These are phyloP conservation scores for Meda fulgida DNA, from an alignment of 2,797 vertebrate species.

Conservation along the genomic window DNA sequence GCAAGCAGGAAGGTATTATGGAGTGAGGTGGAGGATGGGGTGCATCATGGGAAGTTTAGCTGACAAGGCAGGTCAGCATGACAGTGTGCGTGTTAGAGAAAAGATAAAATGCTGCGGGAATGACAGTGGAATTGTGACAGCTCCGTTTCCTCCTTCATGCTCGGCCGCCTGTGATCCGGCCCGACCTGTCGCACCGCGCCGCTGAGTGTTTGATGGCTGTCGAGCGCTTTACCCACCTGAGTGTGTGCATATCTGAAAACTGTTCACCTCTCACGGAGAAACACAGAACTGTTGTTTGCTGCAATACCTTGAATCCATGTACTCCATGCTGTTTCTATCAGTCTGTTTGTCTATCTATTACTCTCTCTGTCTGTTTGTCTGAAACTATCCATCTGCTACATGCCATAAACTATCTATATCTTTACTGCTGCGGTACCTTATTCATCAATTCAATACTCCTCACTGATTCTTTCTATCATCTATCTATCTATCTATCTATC, in stretches of 20 bases:
- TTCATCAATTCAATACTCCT: too few relatives aligned
- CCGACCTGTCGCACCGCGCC: slow-evolving; percentile 21
- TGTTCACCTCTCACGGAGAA: not conserved
- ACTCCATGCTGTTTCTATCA: not conserved
- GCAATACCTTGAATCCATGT: not conserved
- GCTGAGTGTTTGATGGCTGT: slow-evolving; percentile 56
- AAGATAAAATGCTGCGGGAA: slow-evolving; percentile 30
- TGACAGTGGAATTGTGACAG: slow-evolving; percentile 47
- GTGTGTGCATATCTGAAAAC: slow-evolving; percentile 43
- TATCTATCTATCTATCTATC: too few relatives aligned
- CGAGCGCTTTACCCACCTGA: slow-evolving; percentile 44
- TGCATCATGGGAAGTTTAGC: slow-evolving; percentile 46
- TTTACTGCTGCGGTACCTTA: too few relatives aligned
- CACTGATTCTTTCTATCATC: too few relatives aligned
- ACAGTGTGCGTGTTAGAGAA: slow-evolving; percentile 23
- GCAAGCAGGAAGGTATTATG: slow-evolving; percentile 33
- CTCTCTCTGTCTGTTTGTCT: not conserved
- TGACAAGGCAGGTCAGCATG: slow-evolving; percentile 51
- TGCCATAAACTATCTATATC: too few relatives aligned
- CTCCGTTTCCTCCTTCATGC: slow-evolving; percentile 56
- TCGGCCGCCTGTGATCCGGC: slow-evolving; percentile 52
- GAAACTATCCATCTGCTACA: too few relatives aligned
- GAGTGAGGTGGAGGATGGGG: slow-evolving; percentile 9
- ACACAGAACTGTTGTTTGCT: slow-evolving; percentile 2
- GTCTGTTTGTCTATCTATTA: not conserved